Conservation (phyloP, 2,797 vertebrate species). For the Enteromius anoplus region DNA sequence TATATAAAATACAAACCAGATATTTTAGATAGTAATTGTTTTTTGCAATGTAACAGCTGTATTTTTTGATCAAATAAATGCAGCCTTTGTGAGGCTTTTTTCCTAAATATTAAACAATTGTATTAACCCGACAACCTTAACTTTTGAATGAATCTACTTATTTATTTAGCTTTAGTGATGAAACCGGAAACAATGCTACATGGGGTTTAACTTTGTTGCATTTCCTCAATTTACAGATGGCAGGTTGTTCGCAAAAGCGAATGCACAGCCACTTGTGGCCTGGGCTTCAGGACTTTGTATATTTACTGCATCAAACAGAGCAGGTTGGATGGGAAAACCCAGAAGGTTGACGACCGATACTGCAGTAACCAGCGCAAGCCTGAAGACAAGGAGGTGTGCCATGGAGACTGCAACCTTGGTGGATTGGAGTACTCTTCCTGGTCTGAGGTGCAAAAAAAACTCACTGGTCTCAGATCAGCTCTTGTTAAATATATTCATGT, state of each 20-base stretch:
- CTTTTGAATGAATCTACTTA: background rate
- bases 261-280: conserved; percentile 90
- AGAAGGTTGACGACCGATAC: conserved; percentile 90
- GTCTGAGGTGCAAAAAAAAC: conserved; percentile 87
- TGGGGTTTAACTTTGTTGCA: background rate
- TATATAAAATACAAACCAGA: too few relatives aligned
- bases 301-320: conserved; percentile 91
- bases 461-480: background rate
- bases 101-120: background rate
- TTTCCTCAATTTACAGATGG: conserved; percentile 79
- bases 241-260: conserved; percentile 89
- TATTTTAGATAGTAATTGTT: too few relatives aligned
- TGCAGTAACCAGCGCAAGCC: conserved; percentile 87
- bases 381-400: conserved; percentile 88
- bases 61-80: background rate
- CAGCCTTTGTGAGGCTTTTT: background rate
- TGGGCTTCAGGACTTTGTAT: conserved; percentile 89
- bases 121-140: background rate
- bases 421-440: conserved; percentile 95
- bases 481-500: background rate
- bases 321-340: conserved; percentile 82
- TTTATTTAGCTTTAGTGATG: background rate
- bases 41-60: too few relatives aligned
- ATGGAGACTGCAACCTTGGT: conserved; percentile 90
- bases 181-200: background rate